Evolutionary conservation across 2,113 vertebrate genomes (phyloP).

Genomic region (Neotragus pygmaeus): DNA sequence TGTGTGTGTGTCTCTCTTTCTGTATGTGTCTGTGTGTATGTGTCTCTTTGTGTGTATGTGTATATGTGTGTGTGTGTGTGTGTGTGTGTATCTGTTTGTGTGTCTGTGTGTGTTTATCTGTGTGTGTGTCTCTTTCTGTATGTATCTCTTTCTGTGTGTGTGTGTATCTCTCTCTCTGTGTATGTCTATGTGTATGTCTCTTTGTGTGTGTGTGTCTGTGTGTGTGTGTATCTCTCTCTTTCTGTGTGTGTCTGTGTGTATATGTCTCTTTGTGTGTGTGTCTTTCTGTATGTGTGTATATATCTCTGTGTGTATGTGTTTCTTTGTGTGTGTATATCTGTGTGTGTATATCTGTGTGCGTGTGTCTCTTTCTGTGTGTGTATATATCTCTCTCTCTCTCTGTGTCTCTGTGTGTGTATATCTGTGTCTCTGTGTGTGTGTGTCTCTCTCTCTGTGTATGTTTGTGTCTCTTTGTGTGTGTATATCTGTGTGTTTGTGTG

Average conservation of each 20-base stretch:
- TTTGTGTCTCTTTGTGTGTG: too few relatives aligned
- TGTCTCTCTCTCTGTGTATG: too few relatives aligned
- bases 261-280: too few relatives aligned
- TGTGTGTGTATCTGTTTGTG: accelerated
- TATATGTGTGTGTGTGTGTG: not conserved
- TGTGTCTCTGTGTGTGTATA: too few relatives aligned
- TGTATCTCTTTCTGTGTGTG: not conserved
- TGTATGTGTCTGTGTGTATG: not conserved
- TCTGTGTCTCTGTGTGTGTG: too few relatives aligned
- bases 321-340: accelerated
- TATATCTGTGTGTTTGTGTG: too few relatives aligned
- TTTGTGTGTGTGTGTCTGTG: accelerated
- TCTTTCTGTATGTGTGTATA: accelerated
- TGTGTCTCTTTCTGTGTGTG: accelerated
- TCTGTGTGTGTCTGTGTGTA: not conserved
- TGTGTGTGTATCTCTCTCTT: too few relatives aligned
- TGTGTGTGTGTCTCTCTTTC: not conserved
- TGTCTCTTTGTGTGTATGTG: not conserved
- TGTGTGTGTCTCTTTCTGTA: accelerated
- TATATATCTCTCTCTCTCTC: too few relatives aligned
- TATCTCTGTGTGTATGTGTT: accelerated
- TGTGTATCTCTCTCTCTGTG: accelerated
- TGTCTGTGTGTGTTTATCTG: accelerated
- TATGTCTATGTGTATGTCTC: accelerated
- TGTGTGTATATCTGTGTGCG: accelerated